A percentile compares a stretch with the other conserved stretches of the same genome.
phyloP scores from a whole-genome alignment of 2,888 invertebrate species.

The Philhelius pedissequus region DNA sequence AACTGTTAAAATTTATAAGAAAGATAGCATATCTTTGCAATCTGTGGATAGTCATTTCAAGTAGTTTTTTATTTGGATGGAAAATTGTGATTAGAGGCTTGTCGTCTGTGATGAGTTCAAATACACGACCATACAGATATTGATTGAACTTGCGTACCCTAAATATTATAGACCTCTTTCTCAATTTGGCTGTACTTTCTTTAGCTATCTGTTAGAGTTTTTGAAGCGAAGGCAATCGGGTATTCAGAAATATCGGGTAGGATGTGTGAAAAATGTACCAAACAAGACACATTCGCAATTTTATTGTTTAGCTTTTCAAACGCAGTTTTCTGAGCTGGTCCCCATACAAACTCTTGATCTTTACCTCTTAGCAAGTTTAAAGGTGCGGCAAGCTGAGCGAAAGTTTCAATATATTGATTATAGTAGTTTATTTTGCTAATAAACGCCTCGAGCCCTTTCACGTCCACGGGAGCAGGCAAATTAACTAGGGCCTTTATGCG shows the following conservation, averaged over 20 bases:
- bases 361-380: slow-evolving; percentile 68
- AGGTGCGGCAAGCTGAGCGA: slow-evolving; percentile 67
- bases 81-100: slow-evolving; percentile 47
- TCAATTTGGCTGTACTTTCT: background rate
- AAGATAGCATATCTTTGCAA: slow-evolving; percentile 52
- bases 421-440: slow-evolving; percentile 74
- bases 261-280: slow-evolving; percentile 69
- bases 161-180: background rate
- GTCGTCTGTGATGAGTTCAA: slow-evolving; percentile 48
- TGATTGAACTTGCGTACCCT: slow-evolving; percentile 53
- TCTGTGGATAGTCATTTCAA: slow-evolving; percentile 42
- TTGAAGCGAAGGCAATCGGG: background rate
- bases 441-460: slow-evolving; percentile 64
- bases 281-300: background rate
- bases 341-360: slow-evolving; percentile 69
- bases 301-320: slow-evolving; percentile 70
- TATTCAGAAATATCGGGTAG: slow-evolving; percentile 73
- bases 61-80: slow-evolving; percentile 43
- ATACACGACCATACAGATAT: slow-evolving; percentile 51
- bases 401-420: slow-evolving; percentile 45
- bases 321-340: slow-evolving; percentile 58
- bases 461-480: background rate
- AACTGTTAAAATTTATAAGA: slow-evolving; percentile 20
- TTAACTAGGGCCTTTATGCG: background rate
- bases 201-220: background rate